Base-by-base conservation (phyloP, 2,113 vertebrate genomes). In the Glareola pratincola region DNA sequence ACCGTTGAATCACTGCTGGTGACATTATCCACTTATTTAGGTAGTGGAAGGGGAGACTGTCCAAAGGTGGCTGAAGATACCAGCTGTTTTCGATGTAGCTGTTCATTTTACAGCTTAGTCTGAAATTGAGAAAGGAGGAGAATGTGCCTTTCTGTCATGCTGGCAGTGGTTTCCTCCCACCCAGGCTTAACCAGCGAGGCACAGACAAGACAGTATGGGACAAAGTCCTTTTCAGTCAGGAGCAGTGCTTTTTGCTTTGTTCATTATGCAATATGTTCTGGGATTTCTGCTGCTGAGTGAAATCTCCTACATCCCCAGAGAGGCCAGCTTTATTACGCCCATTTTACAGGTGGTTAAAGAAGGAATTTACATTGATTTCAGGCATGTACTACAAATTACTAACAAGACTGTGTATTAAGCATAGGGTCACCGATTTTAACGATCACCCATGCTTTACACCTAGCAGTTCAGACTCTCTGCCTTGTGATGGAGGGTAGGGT, bases 351-450 rank as follows among this genome's bases (percentile, higher is more conserved):
- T 45, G 84, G 39, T 18, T 81, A 36, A n/a, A 74, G 77, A 32
- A 73, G 87, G 87, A 67, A 34, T 53, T 57, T 69, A 2, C 41
- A 2, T 4, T 30, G 37, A 50, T 81, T 82, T 81, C 69, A 69
- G 64, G 22, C 59, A 41, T 0, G 0, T 86, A 24, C 43, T 36
- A 1, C 30, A 77, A 15, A 18, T 74, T 16, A 14, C 39, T 82
- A 30, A 26, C 39, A 48, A 5, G 50, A 8, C 24, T 69, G 10
- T 10, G 10, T 9, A 4, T n/a, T 51, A 18, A 64, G 23, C 56
- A 47, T 19, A 43, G 18, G 54, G 19, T 34, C 51, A 53, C 36
- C 1, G 4, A 24, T 43, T 64, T 60, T 29, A 24, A 8, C 0
- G 3, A 9, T 43, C 43, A 9, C 41, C 37, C 1, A 0, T 13